phyloP scores from a whole-genome alignment of 92 coral and sea anemone species.

The Porites cylindrica region DNA sequence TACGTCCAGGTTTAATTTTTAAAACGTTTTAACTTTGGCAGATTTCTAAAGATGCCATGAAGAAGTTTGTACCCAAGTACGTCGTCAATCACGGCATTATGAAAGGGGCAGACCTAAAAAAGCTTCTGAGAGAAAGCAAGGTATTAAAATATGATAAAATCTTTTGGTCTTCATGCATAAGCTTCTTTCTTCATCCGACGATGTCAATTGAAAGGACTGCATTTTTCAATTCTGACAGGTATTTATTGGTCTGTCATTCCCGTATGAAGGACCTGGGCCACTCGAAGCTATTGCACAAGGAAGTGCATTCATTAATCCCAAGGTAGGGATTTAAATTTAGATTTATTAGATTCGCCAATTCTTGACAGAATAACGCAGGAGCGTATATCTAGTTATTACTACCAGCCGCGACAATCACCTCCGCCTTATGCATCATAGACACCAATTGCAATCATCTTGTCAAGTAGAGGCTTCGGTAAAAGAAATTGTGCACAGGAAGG shows the following conservation, averaged over 20 bases:
- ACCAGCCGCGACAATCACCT: no score
- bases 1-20: no score
- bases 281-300: constrained; percentile 30
- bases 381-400: no score
- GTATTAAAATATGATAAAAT: constrained; percentile 13
- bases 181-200: neutral
- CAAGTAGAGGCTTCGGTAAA: no score
- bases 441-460: no score
- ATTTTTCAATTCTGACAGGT: neutral
- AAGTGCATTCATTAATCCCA: constrained; percentile 16
- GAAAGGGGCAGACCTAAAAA: constrained; percentile 59
- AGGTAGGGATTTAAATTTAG: neutral
- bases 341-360: no score
- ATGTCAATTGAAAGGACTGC: neutral
- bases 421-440: no score
- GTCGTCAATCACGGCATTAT: constrained; percentile 90
- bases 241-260: constrained; percentile 29
- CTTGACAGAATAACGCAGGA: no score
- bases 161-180: neutral
- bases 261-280: constrained; percentile 29
- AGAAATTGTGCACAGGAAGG: no score
- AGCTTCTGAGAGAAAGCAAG: constrained; percentile 81
- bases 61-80: constrained; percentile 68
- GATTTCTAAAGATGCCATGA: constrained; percentile 5
- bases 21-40: neutral